A percentile compares a stretch with the other conserved stretches of the same genome.
These are phyloP conservation scores for Sorex maritimensis DNA, from an alignment of 2,797 vertebrate species.

Conservation along the genomic window DNA sequence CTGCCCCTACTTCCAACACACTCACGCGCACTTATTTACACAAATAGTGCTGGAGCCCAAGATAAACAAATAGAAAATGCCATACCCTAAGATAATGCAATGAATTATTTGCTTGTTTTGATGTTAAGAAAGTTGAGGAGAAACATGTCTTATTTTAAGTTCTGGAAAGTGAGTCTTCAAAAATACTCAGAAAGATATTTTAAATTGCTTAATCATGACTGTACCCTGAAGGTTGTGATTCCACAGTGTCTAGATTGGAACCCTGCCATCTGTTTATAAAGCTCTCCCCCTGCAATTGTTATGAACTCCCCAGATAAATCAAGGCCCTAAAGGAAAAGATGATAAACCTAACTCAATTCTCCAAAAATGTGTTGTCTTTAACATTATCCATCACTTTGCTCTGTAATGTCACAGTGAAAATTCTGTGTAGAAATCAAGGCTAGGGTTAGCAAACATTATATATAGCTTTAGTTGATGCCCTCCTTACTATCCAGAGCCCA, in stretches of 20 bases:
- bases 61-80: neutral
- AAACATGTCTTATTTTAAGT: neutral
- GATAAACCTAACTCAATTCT: neutral
- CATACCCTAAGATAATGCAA: neutral
- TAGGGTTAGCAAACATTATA: neutral
- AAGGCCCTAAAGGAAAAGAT: neutral
- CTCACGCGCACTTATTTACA: neutral
- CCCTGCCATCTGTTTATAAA: neutral
- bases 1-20: neutral
- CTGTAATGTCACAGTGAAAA: neutral
- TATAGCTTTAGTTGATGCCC: neutral
- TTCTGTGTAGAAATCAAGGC: neutral
- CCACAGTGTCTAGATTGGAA: neutral
- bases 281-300: neutral
- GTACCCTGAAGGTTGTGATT: neutral
- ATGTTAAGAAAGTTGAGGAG: neutral
- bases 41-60: neutral
- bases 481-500: neutral
- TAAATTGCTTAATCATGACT: neutral
- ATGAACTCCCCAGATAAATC: neutral
- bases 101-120: neutral
- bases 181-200: neutral
- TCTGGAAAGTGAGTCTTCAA: neutral
- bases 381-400: neutral
- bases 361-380: neutral